Conservation (phyloP, 2,888 invertebrate genomes). For the Sarcophaga caerulescens region DNA sequence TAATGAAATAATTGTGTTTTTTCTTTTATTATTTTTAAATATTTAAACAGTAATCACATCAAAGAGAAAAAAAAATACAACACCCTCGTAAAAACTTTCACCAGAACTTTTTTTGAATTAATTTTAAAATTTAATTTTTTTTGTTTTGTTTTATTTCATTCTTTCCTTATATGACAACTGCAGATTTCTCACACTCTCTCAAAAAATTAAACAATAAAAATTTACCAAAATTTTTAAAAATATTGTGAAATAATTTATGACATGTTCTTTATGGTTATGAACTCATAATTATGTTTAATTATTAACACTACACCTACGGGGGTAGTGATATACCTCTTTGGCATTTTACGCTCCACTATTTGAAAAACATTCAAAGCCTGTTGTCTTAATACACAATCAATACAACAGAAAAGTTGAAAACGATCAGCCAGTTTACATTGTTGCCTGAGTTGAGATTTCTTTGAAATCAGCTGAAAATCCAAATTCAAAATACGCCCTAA, state of each 20-base stretch:
- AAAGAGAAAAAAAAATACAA: slow-evolving; percentile 6
- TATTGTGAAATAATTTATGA: slow-evolving; percentile 6
- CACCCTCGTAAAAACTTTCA: slow-evolving; percentile 49
- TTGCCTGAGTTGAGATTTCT: no score
- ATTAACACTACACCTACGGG: neutral
- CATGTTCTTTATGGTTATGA: neutral
- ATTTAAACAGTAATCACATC: slow-evolving; percentile 12
- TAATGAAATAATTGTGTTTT: neutral
- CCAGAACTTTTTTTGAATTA: slow-evolving; percentile 26
- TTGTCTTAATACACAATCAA: no score
- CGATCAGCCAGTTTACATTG: no score
- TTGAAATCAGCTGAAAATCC: no score
- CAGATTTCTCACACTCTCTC: neutral
- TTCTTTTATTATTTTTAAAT: neutral
- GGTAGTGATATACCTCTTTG: neutral
- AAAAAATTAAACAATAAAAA: neutral
- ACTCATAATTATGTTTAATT: neutral
- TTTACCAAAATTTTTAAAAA: neutral
- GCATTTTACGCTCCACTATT: no score
- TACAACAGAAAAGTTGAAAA: no score
- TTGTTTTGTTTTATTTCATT: neutral
- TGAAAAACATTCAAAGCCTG: no score
- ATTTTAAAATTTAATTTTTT: no score
- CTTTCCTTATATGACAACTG: neutral
- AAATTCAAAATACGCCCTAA: no score